Evolutionary conservation across 2,113 vertebrate species (phyloP).

Genomic region (Struthidea cinerea): DNA sequence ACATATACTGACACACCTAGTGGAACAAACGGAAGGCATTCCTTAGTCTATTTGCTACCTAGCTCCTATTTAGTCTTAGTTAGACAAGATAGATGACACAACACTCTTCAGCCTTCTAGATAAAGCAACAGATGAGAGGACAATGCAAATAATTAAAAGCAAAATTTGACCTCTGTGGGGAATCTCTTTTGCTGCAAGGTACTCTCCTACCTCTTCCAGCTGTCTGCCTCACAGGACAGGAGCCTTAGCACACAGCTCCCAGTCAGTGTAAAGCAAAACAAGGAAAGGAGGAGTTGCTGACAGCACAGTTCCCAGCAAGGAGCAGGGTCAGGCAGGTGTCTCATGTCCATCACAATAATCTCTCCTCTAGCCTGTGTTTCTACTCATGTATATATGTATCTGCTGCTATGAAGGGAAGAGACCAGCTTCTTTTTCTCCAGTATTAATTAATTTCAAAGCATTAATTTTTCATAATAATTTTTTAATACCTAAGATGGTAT

Average conservation of each 20-base stretch:
- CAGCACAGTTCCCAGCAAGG: neutral
- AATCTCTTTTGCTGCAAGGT: neutral
- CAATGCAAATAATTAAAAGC: neutral
- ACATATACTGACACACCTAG: slow-evolving; percentile 24
- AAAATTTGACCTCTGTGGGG: neutral
- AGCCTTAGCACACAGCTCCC: neutral
- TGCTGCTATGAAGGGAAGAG: neutral
- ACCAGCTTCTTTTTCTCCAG: neutral
- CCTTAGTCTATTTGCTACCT: neutral
- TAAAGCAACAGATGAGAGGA: neutral
- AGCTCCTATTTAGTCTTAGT: slow-evolving; percentile 1
- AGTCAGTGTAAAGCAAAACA: neutral
- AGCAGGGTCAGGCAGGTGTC: neutral
- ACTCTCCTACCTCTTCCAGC: neutral
- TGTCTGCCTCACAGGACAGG: neutral
- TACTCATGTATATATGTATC: neutral
- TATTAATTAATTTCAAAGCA: neutral
- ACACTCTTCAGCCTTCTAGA: neutral
- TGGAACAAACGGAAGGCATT: slow-evolving; percentile 57
- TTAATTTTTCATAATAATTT: neutral
- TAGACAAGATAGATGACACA: neutral
- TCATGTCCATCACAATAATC: neutral
- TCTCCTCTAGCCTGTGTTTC: neutral
- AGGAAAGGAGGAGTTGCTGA: neutral
- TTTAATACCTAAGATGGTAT: neutral